A percentile compares a stretch with the other conserved stretches of the same genome.
These are phyloP conservation scores for Austrofundulus limnaeus DNA, from an alignment of 2,113 vertebrate genomes.

Conservation along the genomic window DNA sequence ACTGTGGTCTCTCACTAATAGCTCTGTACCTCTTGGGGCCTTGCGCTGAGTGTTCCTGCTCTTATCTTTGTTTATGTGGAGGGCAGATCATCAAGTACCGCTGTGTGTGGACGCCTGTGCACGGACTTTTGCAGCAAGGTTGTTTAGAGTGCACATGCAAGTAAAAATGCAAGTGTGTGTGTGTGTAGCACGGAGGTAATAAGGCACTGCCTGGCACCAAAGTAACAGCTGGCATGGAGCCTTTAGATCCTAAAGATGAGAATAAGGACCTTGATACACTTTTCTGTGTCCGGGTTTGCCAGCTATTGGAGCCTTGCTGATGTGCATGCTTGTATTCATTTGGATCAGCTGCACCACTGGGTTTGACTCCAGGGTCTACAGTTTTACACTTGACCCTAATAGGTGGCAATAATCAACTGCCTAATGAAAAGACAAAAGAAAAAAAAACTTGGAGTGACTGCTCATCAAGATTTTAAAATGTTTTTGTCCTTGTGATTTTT, in stretches of 20 bases:
- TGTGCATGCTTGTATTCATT: no score
- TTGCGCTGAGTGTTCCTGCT: conserved; percentile 77
- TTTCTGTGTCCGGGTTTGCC: no score
- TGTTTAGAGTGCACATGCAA: conserved; percentile 59
- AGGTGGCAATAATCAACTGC: no score
- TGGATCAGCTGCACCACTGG: no score
- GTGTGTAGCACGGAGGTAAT: conserved; percentile 78
- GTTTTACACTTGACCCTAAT: no score
- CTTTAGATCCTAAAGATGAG: conserved; percentile 69
- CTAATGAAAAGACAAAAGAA: no score
- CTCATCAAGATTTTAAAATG: no score
- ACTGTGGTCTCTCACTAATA: conserved; percentile 80
- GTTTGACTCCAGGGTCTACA: no score
- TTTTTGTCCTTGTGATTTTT: no score
- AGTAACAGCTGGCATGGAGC: conserved; percentile 75
- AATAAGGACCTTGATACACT: background rate
- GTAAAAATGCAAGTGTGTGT: conserved; percentile 48
- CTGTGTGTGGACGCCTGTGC: conserved; percentile 66
- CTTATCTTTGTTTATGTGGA: conserved; percentile 92
- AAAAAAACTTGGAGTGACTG: no score
- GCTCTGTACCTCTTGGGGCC: conserved; percentile 73
- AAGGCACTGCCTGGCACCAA: conserved; percentile 86
- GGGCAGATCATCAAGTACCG: conserved; percentile 82
- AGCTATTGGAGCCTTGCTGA: no score
- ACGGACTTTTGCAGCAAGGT: conserved; percentile 34